Conservation (phyloP, 2,113 vertebrate species). For the Eleginops maclovinus region DNA sequence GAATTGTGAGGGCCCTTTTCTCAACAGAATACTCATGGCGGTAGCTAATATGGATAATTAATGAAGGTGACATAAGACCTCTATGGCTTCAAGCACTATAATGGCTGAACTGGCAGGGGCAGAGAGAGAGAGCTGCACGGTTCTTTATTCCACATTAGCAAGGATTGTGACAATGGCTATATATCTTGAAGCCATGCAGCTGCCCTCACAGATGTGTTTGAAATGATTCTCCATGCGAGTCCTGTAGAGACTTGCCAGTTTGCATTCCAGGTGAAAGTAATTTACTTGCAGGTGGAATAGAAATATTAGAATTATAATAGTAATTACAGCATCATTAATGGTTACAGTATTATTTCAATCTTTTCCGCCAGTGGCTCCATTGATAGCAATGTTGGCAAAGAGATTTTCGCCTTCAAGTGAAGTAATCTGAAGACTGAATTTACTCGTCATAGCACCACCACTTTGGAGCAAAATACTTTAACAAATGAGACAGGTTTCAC, state of each 20-base stretch:
- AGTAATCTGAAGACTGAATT: not conserved
- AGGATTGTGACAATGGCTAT: slow-evolving; percentile 41
- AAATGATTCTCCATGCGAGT: slow-evolving; percentile 37
- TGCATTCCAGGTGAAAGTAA: slow-evolving; percentile 55
- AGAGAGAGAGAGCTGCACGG: slow-evolving; percentile 34
- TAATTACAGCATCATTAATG: slow-evolving; percentile 19
- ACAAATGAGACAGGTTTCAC: not conserved
- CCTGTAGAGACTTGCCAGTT: slow-evolving; percentile 25
- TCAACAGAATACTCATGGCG: slow-evolving; percentile 36
- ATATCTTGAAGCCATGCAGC: slow-evolving; percentile 36
- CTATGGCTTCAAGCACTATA: slow-evolving; percentile 56
- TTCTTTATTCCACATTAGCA: slow-evolving; percentile 66
- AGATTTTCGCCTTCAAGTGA: not conserved
- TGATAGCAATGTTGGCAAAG: not conserved
- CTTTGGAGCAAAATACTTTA: not conserved
- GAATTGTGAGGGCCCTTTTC: slow-evolving; percentile 6
- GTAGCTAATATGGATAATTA: slow-evolving; percentile 72
- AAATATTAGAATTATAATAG: slow-evolving; percentile 25
- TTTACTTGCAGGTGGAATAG: slow-evolving; percentile 40
- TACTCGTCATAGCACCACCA: not conserved
- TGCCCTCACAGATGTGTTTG: slow-evolving; percentile 22
- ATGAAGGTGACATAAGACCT: slow-evolving; percentile 61
- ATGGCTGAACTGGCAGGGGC: slow-evolving; percentile 51
- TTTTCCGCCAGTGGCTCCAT: not conserved
- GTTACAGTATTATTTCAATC: no score